Conservation (phyloP, 2,113 vertebrate genomes). For the Microtus montanus region DNA sequence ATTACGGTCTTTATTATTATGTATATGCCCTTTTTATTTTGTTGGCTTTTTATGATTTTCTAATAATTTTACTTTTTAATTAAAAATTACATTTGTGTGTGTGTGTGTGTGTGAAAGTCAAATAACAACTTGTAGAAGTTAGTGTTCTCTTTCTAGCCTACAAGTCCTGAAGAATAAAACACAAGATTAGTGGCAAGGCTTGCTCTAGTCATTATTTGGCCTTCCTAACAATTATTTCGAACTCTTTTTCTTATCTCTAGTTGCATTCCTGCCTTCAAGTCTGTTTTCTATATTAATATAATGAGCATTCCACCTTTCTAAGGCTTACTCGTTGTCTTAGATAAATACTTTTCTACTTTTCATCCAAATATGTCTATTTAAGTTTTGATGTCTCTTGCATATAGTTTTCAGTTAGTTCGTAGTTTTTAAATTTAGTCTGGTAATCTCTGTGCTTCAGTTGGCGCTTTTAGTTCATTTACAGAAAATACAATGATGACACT, state of each 20-base stretch:
- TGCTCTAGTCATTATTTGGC: not conserved
- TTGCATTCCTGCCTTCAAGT: not conserved
- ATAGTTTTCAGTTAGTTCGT: not conserved
- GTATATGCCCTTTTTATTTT: conserved; percentile 23
- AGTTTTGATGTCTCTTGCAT: not conserved
- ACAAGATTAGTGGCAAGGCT: not conserved
- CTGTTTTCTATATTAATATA: conserved; percentile 2
- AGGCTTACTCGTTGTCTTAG: not conserved
- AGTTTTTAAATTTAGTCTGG: not conserved
- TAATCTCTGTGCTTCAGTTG: conserved; percentile 10
- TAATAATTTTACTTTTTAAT: not conserved
- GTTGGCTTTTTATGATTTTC: conserved; percentile 10
- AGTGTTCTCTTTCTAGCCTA: not conserved
- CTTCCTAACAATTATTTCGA: not conserved
- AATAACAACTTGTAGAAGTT: not conserved
- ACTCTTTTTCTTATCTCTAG: not conserved
- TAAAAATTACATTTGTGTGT: not conserved
- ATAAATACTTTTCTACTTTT: conserved; percentile 33
- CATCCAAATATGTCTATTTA: not conserved
- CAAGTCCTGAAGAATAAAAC: not conserved
- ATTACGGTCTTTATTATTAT: not conserved
- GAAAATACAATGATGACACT: conserved; percentile 25
- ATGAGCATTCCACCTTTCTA: not conserved
- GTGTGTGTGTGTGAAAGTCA: not conserved
- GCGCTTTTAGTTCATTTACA: conserved; percentile 9